phyloP scores from a whole-genome alignment of 2,113 vertebrate species.

The Cettia cetti region DNA sequence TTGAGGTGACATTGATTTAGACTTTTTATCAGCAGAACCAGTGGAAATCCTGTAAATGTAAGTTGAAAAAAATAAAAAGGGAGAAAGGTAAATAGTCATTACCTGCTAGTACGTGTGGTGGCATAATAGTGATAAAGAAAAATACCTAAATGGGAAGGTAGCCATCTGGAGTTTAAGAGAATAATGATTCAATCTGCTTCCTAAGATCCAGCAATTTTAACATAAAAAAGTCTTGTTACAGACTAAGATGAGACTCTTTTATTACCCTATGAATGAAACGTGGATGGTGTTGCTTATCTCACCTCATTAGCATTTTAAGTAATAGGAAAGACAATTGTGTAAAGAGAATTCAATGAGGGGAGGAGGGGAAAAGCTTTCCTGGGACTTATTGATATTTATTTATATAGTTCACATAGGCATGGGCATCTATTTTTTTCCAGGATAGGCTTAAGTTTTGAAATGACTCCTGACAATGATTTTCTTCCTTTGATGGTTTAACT shows the following conservation, averaged over 20 bases:
- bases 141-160: constrained; percentile 27
- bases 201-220: constrained; percentile 17
- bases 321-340: not conserved
- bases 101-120: not conserved
- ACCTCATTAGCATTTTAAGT: not conserved
- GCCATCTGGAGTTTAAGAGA: constrained; percentile 51
- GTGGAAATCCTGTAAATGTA: not conserved
- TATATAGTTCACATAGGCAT: not conserved
- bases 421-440: not conserved
- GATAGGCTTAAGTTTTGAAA: not conserved
- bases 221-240: constrained; percentile 25
- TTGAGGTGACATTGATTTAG: not conserved
- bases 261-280: not conserved
- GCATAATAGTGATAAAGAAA: constrained; percentile 41
- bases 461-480: not conserved
- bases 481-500: not conserved
- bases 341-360: not conserved
- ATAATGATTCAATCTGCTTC: constrained; percentile 28
- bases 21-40: not conserved
- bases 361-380: not conserved
- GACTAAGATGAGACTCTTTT: not conserved
- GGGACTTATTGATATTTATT: not conserved
- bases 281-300: not conserved
- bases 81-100: constrained; percentile 20
- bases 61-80: not conserved